Conservation (phyloP, 1,140 invertebrate genomes). For the Neodiprion fabricii region DNA sequence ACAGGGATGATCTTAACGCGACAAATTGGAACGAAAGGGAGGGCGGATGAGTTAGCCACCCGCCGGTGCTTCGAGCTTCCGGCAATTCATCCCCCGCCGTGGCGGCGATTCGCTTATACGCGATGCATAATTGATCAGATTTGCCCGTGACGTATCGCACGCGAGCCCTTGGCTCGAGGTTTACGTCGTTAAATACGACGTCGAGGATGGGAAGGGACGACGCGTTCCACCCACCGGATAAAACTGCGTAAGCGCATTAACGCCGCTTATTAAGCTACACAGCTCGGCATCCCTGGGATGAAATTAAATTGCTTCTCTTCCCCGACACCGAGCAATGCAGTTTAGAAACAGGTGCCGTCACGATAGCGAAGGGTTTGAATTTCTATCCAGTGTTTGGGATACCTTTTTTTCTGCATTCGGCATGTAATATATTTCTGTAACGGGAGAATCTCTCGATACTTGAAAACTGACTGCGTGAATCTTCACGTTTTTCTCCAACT, state of each 20-base stretch:
- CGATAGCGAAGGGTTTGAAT: background rate
- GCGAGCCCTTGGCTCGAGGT: background rate
- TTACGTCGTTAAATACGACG: background rate
- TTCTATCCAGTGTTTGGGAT: too few species aligned
- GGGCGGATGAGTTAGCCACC: too few species aligned
- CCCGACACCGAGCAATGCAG: background rate
- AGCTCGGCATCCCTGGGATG: background rate
- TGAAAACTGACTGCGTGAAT: too few species aligned
- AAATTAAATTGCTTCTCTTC: background rate
- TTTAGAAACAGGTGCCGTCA: background rate
- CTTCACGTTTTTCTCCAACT: too few species aligned
- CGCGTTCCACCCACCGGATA: background rate
- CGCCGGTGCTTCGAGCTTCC: too few species aligned
- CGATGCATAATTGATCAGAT: slow-evolving; percentile 4
- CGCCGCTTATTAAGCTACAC: background rate
- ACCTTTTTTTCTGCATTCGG: too few species aligned
- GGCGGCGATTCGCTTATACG: background rate
- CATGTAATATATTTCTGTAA: too few species aligned
- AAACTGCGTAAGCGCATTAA: slow-evolving; percentile 3
- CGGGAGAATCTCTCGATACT: too few species aligned
- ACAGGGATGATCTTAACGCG: too few species aligned
- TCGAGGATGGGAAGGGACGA: too few species aligned
- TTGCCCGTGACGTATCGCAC: background rate
- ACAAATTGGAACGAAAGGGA: too few species aligned
- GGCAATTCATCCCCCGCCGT: background rate